These are phyloP conservation scores for Zaprionus vittiger DNA, from an alignment of 1,140 invertebrate species.

Conservation along the genomic window DNA sequence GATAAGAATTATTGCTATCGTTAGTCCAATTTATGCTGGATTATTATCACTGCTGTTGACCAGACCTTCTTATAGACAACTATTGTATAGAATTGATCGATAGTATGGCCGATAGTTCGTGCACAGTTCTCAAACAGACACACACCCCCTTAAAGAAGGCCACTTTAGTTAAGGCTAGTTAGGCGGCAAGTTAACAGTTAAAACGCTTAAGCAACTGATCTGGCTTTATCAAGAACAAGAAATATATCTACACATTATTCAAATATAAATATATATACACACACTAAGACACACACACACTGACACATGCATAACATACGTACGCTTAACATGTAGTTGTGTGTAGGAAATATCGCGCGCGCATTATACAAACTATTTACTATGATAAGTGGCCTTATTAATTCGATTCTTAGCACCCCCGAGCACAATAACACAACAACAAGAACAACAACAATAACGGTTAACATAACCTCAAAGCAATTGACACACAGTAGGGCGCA, in stretches of 20 bases:
- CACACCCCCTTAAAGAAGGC: conserved; percentile 47
- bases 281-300: conserved; percentile 3
- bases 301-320: conserved; percentile 18
- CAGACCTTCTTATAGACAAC: too few species aligned
- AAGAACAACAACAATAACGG: background rate
- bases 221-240: conserved; percentile 26
- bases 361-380: conserved; percentile 62
- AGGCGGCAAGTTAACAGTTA: conserved; percentile 40
- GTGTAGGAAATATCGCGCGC: conserved; percentile 38
- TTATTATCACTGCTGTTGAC: too few species aligned
- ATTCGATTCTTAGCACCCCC: conserved; percentile 68
- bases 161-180: conserved; percentile 69
- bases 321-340: conserved; percentile 22
- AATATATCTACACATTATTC: conserved; percentile 4
- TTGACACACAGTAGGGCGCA: conserved; percentile 16
- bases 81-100: background rate
- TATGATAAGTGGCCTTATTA: conserved; percentile 81
- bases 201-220: conserved; percentile 21
- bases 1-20: background rate
- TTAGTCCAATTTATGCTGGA: too few species aligned
- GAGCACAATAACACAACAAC: conserved; percentile 28
- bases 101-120: background rate
- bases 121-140: conserved; percentile 8
- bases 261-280: conserved; percentile 14
- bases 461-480: conserved; percentile 36